Conservation (phyloP, 1,140 invertebrate species). For the Drosophila punjabiensis region DNA sequence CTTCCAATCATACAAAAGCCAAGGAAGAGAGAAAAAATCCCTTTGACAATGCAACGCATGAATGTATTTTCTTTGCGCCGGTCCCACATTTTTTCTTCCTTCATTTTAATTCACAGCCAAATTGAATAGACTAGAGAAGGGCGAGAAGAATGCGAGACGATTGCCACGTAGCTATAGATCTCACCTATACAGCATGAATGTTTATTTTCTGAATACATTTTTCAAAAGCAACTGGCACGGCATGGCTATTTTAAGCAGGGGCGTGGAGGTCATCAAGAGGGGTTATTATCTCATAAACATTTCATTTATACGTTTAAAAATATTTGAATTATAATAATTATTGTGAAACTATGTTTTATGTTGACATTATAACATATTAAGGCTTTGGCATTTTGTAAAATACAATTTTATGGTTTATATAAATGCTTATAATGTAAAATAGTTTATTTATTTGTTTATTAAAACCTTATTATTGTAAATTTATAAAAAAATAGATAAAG, state of each 20-base stretch:
- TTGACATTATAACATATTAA: background rate
- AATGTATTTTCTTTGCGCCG: constrained; percentile 54
- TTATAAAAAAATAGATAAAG: background rate
- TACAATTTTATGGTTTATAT: too few species aligned
- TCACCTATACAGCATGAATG: constrained; percentile 59
- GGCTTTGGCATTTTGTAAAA: too few species aligned
- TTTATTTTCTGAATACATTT: constrained; percentile 59
- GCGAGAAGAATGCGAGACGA: constrained; percentile 57
- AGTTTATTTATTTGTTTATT: background rate
- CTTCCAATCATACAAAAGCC: constrained; percentile 58
- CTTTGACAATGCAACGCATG: constrained; percentile 73
- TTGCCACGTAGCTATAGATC: constrained; percentile 65
- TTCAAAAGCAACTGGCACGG: constrained; percentile 56
- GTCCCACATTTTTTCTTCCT: constrained; percentile 10
- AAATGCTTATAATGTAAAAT: background rate
- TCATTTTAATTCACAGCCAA: constrained; percentile 72
- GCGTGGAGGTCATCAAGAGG: too few species aligned
- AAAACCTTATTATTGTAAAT: background rate
- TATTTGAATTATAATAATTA: background rate
- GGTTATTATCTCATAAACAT: background rate
- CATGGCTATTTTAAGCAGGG: constrained; percentile 38
- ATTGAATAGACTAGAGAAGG: constrained; percentile 70
- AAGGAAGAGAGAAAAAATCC: constrained; percentile 60
- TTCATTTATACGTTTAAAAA: background rate
- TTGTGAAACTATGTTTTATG: background rate